These are phyloP conservation scores for Heliconius ismenius DNA, from an alignment of 2,888 invertebrate genomes.

Conservation along the genomic window DNA sequence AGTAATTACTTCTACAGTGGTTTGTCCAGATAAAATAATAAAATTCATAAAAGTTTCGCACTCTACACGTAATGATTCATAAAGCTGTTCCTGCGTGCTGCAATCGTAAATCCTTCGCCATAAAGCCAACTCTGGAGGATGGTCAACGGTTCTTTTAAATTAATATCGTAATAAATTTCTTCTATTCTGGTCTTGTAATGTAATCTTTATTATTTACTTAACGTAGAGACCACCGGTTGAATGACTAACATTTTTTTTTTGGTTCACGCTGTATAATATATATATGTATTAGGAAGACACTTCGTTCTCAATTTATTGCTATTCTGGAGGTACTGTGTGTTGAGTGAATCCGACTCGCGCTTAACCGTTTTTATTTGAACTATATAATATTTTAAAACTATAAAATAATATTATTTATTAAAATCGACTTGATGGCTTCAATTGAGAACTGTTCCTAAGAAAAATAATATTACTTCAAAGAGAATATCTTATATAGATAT, in stretches of 20 bases:
- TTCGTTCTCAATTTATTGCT: too few species aligned
- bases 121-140: constrained; percentile 14
- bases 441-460: neutral
- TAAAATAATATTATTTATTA: too few species aligned
- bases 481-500: neutral
- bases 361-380: too few species aligned
- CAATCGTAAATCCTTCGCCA: constrained; percentile 37
- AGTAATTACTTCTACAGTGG: neutral
- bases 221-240: too few species aligned
- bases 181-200: neutral
- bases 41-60: constrained; percentile 30
- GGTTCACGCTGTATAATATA: too few species aligned
- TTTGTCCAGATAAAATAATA: neutral
- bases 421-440: neutral
- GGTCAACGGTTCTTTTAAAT: neutral
- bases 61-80: constrained; percentile 31
- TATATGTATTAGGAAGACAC: too few species aligned
- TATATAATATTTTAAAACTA: too few species aligned
- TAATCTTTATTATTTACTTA: too few species aligned
- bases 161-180: constrained; percentile 10
- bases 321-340: too few species aligned
- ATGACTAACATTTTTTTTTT: too few species aligned
- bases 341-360: neutral
- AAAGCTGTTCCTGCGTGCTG: constrained; percentile 37
- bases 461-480: neutral